Evolutionary conservation across 2,888 invertebrate genomes (phyloP).

Genomic region (Ctena decussata): DNA sequence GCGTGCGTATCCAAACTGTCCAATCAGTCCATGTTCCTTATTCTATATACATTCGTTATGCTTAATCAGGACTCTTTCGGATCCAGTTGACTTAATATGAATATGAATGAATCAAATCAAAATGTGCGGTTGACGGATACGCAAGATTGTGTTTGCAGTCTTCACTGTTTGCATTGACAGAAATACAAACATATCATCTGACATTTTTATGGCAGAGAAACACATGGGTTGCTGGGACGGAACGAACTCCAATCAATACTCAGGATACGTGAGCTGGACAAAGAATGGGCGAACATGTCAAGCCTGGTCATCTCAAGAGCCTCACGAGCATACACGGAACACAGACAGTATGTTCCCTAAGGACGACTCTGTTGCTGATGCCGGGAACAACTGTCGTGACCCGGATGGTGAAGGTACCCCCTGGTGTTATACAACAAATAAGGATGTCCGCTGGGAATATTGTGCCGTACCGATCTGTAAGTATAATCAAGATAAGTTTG

Average conservation of each 20-base stretch:
- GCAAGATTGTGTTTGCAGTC: too few species aligned
- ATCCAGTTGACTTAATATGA: too few species aligned
- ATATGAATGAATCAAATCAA: too few species aligned
- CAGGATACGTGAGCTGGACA: background rate
- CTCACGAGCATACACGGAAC: background rate
- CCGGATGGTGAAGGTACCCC: background rate
- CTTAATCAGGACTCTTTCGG: too few species aligned
- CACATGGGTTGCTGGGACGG: background rate
- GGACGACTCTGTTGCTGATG: background rate
- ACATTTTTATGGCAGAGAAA: background rate
- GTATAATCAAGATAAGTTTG: too few species aligned
- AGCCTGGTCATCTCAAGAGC: too few species aligned
- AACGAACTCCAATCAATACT: background rate
- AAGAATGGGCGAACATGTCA: background rate
- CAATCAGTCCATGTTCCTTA: too few species aligned
- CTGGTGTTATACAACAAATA: slow-evolving; percentile 10
- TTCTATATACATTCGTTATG: too few species aligned
- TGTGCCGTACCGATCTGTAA: background rate
- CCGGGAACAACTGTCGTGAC: slow-evolving; percentile 13
- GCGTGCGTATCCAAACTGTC: too few species aligned
- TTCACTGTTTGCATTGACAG: too few species aligned
- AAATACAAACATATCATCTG: too few species aligned
- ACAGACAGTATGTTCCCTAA: background rate
- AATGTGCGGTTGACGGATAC: too few species aligned
- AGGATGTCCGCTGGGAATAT: background rate